These are phyloP conservation scores for Lycodopsis pacificus DNA, from an alignment of 2,797 vertebrate species.

Conservation along the genomic window DNA sequence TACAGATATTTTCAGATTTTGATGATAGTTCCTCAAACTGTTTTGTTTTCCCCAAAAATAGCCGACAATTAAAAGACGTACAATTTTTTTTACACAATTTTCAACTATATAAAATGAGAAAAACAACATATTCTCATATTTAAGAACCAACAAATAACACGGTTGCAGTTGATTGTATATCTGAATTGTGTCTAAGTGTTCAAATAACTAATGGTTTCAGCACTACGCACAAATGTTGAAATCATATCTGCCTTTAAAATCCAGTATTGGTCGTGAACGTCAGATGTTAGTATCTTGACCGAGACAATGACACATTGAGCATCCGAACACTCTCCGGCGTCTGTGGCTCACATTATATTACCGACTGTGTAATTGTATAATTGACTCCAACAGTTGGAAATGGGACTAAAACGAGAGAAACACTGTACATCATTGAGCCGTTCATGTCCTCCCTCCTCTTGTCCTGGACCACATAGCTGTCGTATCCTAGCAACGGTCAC, in stretches of 20 bases:
- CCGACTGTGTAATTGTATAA: constrained; percentile 24
- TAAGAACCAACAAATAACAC: background rate
- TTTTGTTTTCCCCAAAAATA: background rate
- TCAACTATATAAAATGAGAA: background rate
- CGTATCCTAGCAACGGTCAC: constrained; percentile 80
- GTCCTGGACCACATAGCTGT: constrained; percentile 71
- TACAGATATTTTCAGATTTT: background rate
- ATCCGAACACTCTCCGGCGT: background rate
- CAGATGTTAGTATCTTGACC: background rate
- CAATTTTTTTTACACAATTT: background rate
- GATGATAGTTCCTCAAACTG: background rate
- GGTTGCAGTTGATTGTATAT: background rate
- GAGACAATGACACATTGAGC: background rate
- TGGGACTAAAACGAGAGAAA: constrained; percentile 30
- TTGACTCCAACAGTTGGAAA: constrained; percentile 30
- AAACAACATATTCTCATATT: background rate
- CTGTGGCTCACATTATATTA: background rate
- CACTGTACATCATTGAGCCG: constrained; percentile 59
- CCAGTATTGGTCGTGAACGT: background rate
- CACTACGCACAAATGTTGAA: background rate
- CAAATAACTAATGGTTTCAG: background rate
- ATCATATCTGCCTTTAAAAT: background rate
- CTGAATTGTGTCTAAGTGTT: background rate
- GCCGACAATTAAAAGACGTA: background rate
- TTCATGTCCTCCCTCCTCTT: constrained; percentile 51